A percentile compares a stretch with the other conserved stretches of the same genome.
Conservation (phyloP, 2,797 vertebrate genomes). For the Nasua narica region DNA sequence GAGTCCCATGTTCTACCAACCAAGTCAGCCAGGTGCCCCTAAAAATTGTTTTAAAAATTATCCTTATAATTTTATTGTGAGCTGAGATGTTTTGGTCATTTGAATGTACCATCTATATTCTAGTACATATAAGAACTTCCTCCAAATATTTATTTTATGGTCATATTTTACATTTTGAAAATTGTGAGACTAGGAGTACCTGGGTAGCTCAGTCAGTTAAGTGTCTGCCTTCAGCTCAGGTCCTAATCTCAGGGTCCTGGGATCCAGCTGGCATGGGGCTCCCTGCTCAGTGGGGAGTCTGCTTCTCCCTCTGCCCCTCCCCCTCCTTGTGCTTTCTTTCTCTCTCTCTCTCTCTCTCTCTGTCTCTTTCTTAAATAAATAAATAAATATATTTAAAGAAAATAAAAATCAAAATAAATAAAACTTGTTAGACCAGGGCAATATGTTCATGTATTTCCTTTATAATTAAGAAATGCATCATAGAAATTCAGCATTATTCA, state of each 20-base stretch:
- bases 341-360: neutral
- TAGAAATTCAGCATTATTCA: neutral
- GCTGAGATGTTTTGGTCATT: neutral
- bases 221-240: neutral
- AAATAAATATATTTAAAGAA: neutral
- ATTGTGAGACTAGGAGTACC: neutral
- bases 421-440: neutral
- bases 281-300: neutral
- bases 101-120: neutral
- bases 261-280: neutral
- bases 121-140: neutral
- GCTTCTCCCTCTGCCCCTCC: neutral
- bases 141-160: neutral
- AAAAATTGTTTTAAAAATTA: neutral
- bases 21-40: neutral
- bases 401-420: neutral
- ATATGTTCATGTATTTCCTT: neutral
- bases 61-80: neutral
- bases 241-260: neutral
- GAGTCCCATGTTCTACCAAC: neutral
- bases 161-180: neutral
- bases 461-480: neutral
- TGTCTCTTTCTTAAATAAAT: neutral
- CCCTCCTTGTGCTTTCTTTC: accelerated
- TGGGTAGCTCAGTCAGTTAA: neutral